Conservation (phyloP, 1,140 invertebrate genomes). For the Cotesia chilonis region DNA sequence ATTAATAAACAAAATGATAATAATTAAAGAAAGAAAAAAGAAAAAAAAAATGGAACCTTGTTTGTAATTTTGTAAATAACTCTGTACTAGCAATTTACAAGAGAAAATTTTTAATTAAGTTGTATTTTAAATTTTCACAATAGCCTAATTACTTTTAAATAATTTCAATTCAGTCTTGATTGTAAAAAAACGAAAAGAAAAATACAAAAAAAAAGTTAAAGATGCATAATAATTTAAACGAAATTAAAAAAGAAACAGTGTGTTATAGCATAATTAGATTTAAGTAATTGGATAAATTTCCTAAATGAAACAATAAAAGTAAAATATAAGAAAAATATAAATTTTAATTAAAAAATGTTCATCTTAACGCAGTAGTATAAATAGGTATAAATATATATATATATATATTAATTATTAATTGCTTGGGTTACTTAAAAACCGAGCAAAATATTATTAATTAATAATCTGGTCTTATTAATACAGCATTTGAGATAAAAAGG, state of each 20-base stretch:
- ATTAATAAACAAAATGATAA: not conserved
- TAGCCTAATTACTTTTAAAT: too few species aligned
- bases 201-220: too few species aligned
- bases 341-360: constrained; percentile 25
- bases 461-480: constrained; percentile 46
- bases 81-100: not conserved
- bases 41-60: constrained; percentile 13
- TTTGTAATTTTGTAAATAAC: constrained; percentile 28
- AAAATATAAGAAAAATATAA: not conserved
- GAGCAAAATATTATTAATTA: constrained; percentile 37
- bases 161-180: too few species aligned
- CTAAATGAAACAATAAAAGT: too few species aligned
- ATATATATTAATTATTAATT: too few species aligned
- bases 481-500: constrained; percentile 40
- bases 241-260: constrained; percentile 2
- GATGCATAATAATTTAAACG: too few species aligned
- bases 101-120: not conserved
- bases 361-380: constrained; percentile 26
- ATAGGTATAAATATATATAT: constrained; percentile 4
- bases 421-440: not conserved
- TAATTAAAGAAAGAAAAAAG: too few species aligned
- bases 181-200: too few species aligned
- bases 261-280: constrained; percentile 18
- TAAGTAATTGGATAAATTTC: too few species aligned
- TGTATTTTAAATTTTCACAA: too few species aligned